phyloP scores from a whole-genome alignment of 53 echinoderm and acorn worm genomes.

The Holothuria scabra region DNA sequence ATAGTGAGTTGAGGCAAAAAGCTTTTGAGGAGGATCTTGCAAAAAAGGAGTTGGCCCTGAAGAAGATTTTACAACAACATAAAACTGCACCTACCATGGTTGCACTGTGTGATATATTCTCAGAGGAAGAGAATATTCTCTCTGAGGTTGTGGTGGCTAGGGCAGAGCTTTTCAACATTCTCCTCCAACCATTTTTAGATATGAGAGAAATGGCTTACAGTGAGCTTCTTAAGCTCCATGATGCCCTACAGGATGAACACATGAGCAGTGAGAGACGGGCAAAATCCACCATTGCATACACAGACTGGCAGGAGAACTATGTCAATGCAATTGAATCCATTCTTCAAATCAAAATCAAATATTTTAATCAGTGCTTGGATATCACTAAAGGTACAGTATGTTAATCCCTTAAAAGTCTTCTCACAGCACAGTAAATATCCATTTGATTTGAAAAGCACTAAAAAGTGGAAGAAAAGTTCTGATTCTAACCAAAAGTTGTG shows the following conservation, averaged over 20 bases:
- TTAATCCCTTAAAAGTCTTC: too few relatives aligned
- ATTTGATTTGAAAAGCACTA: too few relatives aligned
- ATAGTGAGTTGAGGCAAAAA: conserved; percentile 76
- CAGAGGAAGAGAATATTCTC: conserved; percentile 64
- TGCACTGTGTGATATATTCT: conserved; percentile 65
- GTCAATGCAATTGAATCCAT: conserved; percentile 84
- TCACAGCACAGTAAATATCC: too few relatives aligned
- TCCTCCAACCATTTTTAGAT: conserved; percentile 92
- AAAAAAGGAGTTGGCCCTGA: conserved; percentile 43
- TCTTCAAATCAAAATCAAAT: conserved; percentile 73
- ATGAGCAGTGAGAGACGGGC: conserved; percentile 65
- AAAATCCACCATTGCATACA: conserved; percentile 79
- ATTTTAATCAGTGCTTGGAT: conserved; percentile 79
- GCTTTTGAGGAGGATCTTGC: conserved; percentile 71
- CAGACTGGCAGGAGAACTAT: conserved; percentile 88
- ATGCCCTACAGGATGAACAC: conserved; percentile 78
- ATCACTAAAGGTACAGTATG: conserved; percentile 84
- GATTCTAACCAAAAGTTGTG: background rate
- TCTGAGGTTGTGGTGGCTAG: conserved; percentile 57
- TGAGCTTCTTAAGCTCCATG: conserved; percentile 75
- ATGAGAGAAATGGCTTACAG: conserved; percentile 85
- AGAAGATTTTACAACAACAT: conserved; percentile 45
- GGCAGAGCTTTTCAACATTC: conserved; percentile 87
- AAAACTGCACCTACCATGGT: conserved; percentile 68
- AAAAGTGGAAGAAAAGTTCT: too few relatives aligned